A percentile compares a stretch with the other conserved stretches of the same genome.
phyloP scores from a whole-genome alignment of 1,140 invertebrate species.

The Neodiprion pinetum region DNA sequence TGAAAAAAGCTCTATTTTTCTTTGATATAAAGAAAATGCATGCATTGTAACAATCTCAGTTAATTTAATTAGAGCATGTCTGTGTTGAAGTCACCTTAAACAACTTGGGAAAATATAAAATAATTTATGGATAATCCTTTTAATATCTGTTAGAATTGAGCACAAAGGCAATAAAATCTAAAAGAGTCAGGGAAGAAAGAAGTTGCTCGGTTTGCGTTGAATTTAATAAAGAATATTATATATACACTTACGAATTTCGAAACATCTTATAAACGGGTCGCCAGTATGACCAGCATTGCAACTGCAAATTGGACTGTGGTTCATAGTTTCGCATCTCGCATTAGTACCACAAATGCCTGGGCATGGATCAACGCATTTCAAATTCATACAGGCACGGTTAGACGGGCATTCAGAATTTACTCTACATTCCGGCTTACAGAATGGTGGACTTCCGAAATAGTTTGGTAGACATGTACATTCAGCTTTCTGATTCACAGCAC shows the following conservation, averaged over 20 bases:
- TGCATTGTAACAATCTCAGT: too few relatives aligned
- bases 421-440: conserved; percentile 72
- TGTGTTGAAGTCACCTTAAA: too few relatives aligned
- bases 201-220: background rate
- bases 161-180: background rate
- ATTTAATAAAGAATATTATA: conserved; percentile 21
- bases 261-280: conserved; percentile 64
- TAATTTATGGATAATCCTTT: too few relatives aligned
- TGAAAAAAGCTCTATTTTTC: too few relatives aligned
- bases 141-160: background rate
- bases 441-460: conserved; percentile 71
- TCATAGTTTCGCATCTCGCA: conserved; percentile 63
- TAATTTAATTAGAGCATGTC: too few relatives aligned
- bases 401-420: conserved; percentile 64
- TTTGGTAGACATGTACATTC: conserved; percentile 69
- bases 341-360: conserved; percentile 64
- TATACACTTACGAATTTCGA: conserved; percentile 57
- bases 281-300: conserved; percentile 59
- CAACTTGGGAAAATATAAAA: too few relatives aligned
- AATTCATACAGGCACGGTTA: conserved; percentile 57
- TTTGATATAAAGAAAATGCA: too few relatives aligned
- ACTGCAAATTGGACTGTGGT: conserved; percentile 63
- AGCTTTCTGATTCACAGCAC: conserved; percentile 66
- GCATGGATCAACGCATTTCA: conserved; percentile 65
- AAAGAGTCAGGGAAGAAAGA: background rate